A percentile compares a stretch with the other conserved stretches of the same genome.
phyloP scores from a whole-genome alignment of 2,888 invertebrate genomes.

The Hecatera dysodea region DNA sequence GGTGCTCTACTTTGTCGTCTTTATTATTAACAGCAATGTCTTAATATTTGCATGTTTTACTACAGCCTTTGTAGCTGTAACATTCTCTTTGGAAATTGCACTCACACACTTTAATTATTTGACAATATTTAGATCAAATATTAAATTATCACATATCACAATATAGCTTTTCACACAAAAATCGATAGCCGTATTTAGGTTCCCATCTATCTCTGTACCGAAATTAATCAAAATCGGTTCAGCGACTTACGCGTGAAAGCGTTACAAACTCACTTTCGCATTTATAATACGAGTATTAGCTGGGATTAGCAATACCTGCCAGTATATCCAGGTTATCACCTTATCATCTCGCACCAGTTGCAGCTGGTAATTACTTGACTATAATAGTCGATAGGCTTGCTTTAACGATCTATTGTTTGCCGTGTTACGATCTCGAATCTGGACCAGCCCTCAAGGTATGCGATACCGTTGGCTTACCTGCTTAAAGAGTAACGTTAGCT shows the following conservation, averaged over 20 bases:
- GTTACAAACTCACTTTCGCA: too few species aligned
- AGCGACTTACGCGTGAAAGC: neutral
- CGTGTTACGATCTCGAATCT: slow-evolving; percentile 49
- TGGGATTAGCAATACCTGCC: too few species aligned
- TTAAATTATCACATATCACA: neutral
- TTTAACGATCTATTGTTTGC: slow-evolving; percentile 62
- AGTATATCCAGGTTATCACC: slow-evolving; percentile 32
- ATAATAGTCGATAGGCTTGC: slow-evolving; percentile 47
- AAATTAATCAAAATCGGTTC: too few species aligned
- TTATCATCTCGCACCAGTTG: slow-evolving; percentile 54
- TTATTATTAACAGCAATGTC: neutral
- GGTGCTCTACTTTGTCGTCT: neutral
- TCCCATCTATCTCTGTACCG: too few species aligned
- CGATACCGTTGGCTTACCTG: slow-evolving; percentile 55
- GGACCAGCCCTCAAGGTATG: slow-evolving; percentile 59
- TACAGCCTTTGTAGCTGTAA: too few species aligned
- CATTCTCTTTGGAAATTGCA: neutral
- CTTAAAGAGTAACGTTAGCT: slow-evolving; percentile 24
- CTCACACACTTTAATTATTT: neutral
- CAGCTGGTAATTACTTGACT: slow-evolving; percentile 39
- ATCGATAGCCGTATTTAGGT: too few species aligned
- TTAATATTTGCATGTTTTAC: neutral
- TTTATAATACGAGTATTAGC: too few species aligned
- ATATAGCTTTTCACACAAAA: too few species aligned
- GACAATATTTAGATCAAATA: neutral